These are phyloP conservation scores for Sternarchorhynchus goeldii DNA, from an alignment of 2,797 vertebrate species.

Conservation along the genomic window DNA sequence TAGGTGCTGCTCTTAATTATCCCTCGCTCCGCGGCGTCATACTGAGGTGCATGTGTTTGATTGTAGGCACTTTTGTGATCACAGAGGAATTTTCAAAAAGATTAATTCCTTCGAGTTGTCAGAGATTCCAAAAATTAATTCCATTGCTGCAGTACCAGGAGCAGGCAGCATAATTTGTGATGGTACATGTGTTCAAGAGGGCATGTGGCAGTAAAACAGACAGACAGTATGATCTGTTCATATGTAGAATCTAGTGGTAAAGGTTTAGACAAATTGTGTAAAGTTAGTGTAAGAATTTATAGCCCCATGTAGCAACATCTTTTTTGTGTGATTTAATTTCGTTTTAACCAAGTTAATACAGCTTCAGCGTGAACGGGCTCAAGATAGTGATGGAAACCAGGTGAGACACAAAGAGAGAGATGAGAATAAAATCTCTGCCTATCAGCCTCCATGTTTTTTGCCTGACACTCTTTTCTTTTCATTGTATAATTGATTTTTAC, in stretches of 20 bases:
- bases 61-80: slow-evolving; percentile 20
- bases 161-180: slow-evolving; percentile 17
- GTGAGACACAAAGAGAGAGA: slow-evolving; percentile 21
- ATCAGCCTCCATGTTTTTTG: slow-evolving; percentile 38
- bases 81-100: slow-evolving; percentile 26
- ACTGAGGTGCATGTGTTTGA: slow-evolving; percentile 14
- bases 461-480: slow-evolving; percentile 40
- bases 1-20: no score
- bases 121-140: slow-evolving; percentile 44
- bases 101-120: slow-evolving; percentile 35
- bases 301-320: background rate
- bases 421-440: slow-evolving; percentile 26
- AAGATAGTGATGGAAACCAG: slow-evolving; percentile 21
- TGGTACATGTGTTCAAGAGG: background rate
- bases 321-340: slow-evolving; percentile 5
- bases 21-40: background rate
- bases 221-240: slow-evolving; percentile 21
- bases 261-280: no score
- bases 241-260: background rate
- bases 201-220: slow-evolving; percentile 10
- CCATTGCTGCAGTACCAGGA: slow-evolving; percentile 38
- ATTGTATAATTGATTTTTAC: slow-evolving; percentile 55
- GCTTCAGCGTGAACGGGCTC: slow-evolving; percentile 10
- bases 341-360: slow-evolving; percentile 10
- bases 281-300: no score